Evolutionary conservation across 2,113 vertebrate genomes (phyloP), one percentile per base, ranked within the genome.

Genomic region (Bubo bubo): DNA sequence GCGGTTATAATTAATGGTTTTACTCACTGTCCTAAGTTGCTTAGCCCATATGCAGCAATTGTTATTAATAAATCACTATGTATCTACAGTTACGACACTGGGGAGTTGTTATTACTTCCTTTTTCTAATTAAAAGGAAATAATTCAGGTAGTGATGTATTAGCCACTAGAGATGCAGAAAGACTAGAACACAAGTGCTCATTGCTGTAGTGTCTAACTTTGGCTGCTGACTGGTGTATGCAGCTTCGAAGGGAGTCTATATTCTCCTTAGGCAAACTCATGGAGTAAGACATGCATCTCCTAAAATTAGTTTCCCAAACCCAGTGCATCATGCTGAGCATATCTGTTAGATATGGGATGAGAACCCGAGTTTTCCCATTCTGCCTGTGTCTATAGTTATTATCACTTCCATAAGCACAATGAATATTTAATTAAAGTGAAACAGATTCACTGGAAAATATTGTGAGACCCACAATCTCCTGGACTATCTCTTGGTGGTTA

Each of bases 391-490:
- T 94, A 62, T 66, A 85, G 66, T 86, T 88, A 70, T 83, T 87
- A 95, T 79, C 58, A 91, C 67, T 87, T 82, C 49, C 45, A n/a
- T 76, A 79, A 88, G 32, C 24, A 73, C 74, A 96, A 93, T 79
- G 74, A 96, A 94, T 97, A 93, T 95, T 95, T 96, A 96, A 96
- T 96, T 95, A 95, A 92, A 86, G 12, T 93, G 58, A 24, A 90
- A 92, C 6, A 87, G 89, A 91, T 93, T 94, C 50, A 79, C 80
- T 96, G 74, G 91, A 95, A 97, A 76, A 64, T 70, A 95, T 91
- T 95, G 68, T 83, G 80, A 95, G 89, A 91, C 58, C 56, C 49
- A 90, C 77, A 94, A 96, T 96, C 96, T 96, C 49, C 77, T 82
- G 70, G 80, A 64, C 64, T 72, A 96, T 96, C 91, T 95, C 24